A percentile compares a stretch with the other conserved stretches of the same genome.
Conservation (phyloP, 2,888 invertebrate species). For the Adineta ricciae region DNA sequence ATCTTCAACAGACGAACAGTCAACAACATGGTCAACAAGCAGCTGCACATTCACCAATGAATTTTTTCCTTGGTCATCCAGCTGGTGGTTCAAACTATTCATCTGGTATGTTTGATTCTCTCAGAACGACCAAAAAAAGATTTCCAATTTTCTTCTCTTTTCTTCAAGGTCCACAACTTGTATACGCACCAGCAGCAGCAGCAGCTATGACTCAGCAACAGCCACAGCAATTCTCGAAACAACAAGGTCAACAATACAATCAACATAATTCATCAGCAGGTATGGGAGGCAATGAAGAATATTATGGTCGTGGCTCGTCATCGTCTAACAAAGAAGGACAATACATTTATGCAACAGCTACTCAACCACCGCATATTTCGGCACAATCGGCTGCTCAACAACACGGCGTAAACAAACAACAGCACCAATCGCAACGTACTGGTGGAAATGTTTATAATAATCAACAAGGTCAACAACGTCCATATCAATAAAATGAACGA, state of each 20-base stretch:
- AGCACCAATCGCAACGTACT: background rate
- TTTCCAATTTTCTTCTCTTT: background rate
- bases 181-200: background rate
- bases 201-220: background rate
- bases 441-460: background rate
- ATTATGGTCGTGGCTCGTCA: background rate
- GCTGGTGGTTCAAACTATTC: background rate
- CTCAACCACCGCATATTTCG: background rate
- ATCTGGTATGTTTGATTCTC: background rate
- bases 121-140: too few relatives aligned
- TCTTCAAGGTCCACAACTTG: background rate
- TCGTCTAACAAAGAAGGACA: slow-evolving; percentile 1
- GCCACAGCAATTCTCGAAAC: background rate
- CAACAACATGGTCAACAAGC: background rate
- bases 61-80: background rate
- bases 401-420: background rate
- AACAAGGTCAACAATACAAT: slow-evolving; percentile 4
- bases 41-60: background rate
- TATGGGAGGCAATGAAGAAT: background rate
- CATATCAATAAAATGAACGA: background rate
- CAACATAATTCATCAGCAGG: background rate
- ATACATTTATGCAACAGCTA: background rate
- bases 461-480: background rate
- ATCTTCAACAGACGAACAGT: background rate
- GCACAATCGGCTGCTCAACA: background rate